Base-by-base conservation (phyloP, 2,888 invertebrate genomes). In the Ecliptopera silaceata region DNA sequence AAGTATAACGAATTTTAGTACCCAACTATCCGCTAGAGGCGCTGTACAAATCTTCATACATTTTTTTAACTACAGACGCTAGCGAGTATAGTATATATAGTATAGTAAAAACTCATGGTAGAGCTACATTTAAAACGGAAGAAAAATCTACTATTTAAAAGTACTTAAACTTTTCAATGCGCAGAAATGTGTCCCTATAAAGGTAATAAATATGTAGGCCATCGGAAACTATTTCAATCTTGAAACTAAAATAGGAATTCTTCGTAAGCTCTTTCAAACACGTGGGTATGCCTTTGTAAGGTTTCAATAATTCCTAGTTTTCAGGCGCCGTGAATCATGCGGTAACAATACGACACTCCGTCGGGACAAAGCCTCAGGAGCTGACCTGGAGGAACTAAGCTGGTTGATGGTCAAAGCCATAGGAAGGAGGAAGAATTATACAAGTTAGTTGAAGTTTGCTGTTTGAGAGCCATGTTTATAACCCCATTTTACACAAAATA, bases 271-370 rank as follows among this genome's bases (percentile, higher is more conserved):
- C 22, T 41, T 20, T 18, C 39, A 31, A 38, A 46, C 53, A 41
- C 45, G 36, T n/a, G n/a, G n/a, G n/a, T 51, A 32, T 31, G 39
- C 52, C 32, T 48, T 58, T 49, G 49, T 53, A 39, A 29, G 26
- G 41, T 43, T 36, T 20, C 43, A 54, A 58, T 53, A 53, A 53
- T 29, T 58, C 53, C 20, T 11, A 44, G 57, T 49, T 49, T 48
- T 29, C 47, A 56, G 44, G 36, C 36, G 48, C 17, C 54, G 56
- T 63, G 58, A 65, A 59, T 63, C 82, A 83, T 77, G 77, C 74
- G 77, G 73, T 69, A 77, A 83, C 81, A 83, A 83, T 83, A 76
- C 69, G 75, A 74, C 75, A 75, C 71, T 71, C 70, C 72, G 63
- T 64, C 53, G 70, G 76, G 72, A 81, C 77, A 79, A 78, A 75